These are phyloP conservation scores for Sweltsa coloradensis DNA, from an alignment of 1,140 invertebrate species.

Conservation along the genomic window DNA sequence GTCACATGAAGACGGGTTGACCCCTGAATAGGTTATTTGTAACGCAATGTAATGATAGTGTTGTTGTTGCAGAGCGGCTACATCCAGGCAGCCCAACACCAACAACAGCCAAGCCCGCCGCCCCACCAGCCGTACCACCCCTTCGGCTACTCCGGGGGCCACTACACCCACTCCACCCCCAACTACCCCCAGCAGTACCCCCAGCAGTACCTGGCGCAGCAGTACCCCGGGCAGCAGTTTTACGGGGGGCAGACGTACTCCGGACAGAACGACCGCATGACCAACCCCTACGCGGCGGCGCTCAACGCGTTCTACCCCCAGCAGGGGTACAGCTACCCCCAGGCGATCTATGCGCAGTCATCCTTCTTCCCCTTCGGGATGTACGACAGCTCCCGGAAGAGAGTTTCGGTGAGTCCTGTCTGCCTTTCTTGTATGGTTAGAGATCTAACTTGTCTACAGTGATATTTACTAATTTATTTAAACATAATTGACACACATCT, in stretches of 20 bases:
- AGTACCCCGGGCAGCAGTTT: not conserved
- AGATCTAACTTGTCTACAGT: not conserved
- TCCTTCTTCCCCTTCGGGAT: not conserved
- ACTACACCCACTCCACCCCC: too few relatives aligned
- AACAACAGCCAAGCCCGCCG: too few relatives aligned
- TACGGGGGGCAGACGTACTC: not conserved
- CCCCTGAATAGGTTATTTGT: too few relatives aligned
- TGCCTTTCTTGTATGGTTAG: not conserved
- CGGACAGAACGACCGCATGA: not conserved
- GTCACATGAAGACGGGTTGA: too few relatives aligned
- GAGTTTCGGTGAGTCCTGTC: not conserved
- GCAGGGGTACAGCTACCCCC: not conserved
- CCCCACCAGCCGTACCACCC: too few relatives aligned
- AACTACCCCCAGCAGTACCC: slow-evolving; percentile 1
- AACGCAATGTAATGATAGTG: too few relatives aligned
- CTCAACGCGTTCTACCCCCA: not conserved
- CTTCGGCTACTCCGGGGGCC: too few relatives aligned
- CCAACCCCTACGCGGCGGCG: not conserved
- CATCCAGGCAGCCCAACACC: too few relatives aligned
- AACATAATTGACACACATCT: too few relatives aligned
- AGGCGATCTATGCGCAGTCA: not conserved
- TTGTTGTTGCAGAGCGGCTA: too few relatives aligned
- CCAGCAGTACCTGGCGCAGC: not conserved
- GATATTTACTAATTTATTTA: too few relatives aligned
- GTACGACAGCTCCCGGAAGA: not conserved